Conservation (phyloP, 1,140 invertebrate genomes). For the Bombus pyrosoma region DNA sequence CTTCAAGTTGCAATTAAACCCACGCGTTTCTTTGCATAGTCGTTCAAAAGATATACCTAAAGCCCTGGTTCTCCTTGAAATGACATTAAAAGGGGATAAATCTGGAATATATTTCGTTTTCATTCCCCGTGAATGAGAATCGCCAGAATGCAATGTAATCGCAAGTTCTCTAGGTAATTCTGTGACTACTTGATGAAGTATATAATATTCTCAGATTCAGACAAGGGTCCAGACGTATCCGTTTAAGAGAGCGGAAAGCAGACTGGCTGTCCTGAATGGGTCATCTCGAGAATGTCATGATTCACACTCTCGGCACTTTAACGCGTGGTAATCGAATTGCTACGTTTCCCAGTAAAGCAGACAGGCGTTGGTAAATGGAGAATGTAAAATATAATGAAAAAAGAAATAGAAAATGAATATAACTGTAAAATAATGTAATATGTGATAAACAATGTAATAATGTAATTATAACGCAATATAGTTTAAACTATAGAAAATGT, state of each 20-base stretch:
- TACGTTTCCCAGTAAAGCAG: neutral
- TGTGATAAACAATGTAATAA: too few relatives aligned
- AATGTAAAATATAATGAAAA: too few relatives aligned
- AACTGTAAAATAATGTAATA: too few relatives aligned
- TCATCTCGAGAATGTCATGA: neutral
- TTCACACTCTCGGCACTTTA: neutral
- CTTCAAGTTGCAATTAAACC: neutral
- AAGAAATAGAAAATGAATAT: too few relatives aligned
- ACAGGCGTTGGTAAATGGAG: too few relatives aligned
- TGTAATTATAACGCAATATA: too few relatives aligned
- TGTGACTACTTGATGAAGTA: neutral
- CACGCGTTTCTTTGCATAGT: neutral
- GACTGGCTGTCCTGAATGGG: neutral
- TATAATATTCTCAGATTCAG: neutral
- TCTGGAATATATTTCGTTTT: neutral
- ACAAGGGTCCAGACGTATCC: neutral
- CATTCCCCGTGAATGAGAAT: neutral
- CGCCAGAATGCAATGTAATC: neutral
- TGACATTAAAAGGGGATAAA: neutral
- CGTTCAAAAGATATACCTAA: neutral
- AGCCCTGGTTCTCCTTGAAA: neutral
- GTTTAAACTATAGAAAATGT: too few relatives aligned
- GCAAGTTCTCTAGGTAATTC: neutral
- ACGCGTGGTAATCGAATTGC: neutral
- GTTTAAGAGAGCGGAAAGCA: neutral